These are phyloP conservation scores for Teinopalpus imperialis DNA, from an alignment of 2,888 invertebrate genomes.

Conservation along the genomic window DNA sequence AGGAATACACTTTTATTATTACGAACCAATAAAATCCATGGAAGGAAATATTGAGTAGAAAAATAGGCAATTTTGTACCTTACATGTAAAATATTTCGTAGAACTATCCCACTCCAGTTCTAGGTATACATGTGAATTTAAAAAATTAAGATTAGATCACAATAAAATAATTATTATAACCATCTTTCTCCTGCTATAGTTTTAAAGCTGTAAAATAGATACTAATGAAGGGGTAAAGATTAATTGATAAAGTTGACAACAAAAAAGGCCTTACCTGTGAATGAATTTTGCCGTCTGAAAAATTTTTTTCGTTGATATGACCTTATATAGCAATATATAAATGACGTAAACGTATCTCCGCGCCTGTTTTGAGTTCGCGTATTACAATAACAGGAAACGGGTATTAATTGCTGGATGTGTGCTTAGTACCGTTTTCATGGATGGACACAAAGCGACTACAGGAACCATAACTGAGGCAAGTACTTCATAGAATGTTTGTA, in stretches of 20 bases:
- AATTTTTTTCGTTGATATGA: neutral
- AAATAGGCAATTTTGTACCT: too few relatives aligned
- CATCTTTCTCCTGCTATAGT: too few relatives aligned
- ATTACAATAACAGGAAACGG: conserved; percentile 17
- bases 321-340: conserved; percentile 1
- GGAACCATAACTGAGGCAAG: conserved; percentile 5
- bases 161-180: too few relatives aligned
- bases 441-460: conserved; percentile 6
- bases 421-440: conserved; percentile 4
- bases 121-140: too few relatives aligned
- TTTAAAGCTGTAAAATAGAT: too few relatives aligned
- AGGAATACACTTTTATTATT: too few relatives aligned
- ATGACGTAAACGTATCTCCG: conserved; percentile 1
- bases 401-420: neutral
- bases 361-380: neutral
- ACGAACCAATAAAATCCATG: too few relatives aligned
- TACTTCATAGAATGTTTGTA: conserved; percentile 8
- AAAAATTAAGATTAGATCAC: too few relatives aligned
- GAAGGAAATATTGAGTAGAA: too few relatives aligned
- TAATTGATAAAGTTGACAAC: neutral
- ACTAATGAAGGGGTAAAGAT: too few relatives aligned
- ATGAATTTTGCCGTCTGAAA: neutral
- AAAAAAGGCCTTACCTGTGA: conserved; percentile 2
- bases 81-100: too few relatives aligned
- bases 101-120: too few relatives aligned